Evolutionary conservation across 2,888 invertebrate species (phyloP), one percentile per base, ranked within the genome.

Genomic region (Malthinus seriepunctatus): DNA sequence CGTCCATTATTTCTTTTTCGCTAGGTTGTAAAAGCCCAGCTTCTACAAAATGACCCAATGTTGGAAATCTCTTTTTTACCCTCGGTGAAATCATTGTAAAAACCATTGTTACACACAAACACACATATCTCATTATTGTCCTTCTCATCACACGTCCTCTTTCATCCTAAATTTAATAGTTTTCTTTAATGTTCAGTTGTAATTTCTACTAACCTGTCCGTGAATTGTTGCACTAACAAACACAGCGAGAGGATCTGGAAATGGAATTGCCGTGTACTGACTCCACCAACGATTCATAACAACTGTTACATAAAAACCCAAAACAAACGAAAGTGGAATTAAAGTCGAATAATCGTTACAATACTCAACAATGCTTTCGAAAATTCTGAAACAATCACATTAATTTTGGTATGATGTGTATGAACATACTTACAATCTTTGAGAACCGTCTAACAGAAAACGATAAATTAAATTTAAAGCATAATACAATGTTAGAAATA

Each of bases 271-370:
- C 53, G 86, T 88, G 74, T 92, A 93, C 76, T 93, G 93, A 74
- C 83, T 88, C 93, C 93, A 93, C 95, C 95, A 96, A 70, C 96
- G 84, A 56, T 89, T 90, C 88, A 95, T 94, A 48, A 96, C 94
- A 66, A 95, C 88, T 6, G 91, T 89, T 51, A 96, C 95, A 80
- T 95, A 96, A 82, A 96, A 96, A 68, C 96, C 95, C 68, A 96
- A 84, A 59, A 96, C 94, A 78, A 96, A 96, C 4, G 95, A 94
- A 65, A 96, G 78, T 9, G 96, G 96, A 70, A 96, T 95, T 68
- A 94, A 85, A 79, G 89, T 90, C 68, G 89, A 91, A 79, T 92
- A 93, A 67, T 87, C 88, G 73, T 89, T 88, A 80, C 95, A 96
- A 79, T 95, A 95, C 64, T 86, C 84, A 3, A 90, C 91, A 51